Conservation (phyloP, 1,140 invertebrate genomes). For the Drosophila athabasca region DNA sequence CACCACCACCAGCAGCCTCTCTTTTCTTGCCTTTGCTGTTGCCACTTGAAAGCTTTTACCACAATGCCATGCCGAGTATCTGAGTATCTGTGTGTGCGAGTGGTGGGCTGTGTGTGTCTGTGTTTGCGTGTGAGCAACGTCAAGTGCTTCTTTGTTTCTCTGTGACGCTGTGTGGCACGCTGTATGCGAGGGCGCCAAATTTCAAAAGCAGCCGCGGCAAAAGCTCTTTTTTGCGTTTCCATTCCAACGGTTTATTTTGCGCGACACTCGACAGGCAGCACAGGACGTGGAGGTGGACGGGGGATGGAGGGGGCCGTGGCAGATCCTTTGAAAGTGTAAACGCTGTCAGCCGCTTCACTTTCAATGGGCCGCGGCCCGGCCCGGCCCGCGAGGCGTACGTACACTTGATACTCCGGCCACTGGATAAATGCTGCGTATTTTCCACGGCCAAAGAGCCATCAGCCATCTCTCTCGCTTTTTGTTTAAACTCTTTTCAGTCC, state of each 20-base stretch:
- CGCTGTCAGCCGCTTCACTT: slow-evolving; percentile 58
- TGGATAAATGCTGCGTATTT: slow-evolving; percentile 11
- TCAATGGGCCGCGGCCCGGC: too few relatives aligned
- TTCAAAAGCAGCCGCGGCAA: slow-evolving; percentile 70
- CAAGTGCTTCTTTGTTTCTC: slow-evolving; percentile 78
- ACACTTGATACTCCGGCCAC: slow-evolving; percentile 40
- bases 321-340: slow-evolving; percentile 69
- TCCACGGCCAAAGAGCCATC: neutral
- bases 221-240: slow-evolving; percentile 52
- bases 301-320: slow-evolving; percentile 4
- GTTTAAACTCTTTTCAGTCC: slow-evolving; percentile 26
- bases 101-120: slow-evolving; percentile 26
- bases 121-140: slow-evolving; percentile 42
- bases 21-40: slow-evolving; percentile 56
- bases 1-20: slow-evolving; percentile 46
- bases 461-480: slow-evolving; percentile 6
- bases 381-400: slow-evolving; percentile 32
- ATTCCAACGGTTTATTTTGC: slow-evolving; percentile 69
- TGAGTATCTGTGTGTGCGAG: slow-evolving; percentile 26
- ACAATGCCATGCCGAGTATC: slow-evolving; percentile 51
- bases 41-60: slow-evolving; percentile 80
- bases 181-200: slow-evolving; percentile 69
- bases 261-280: slow-evolving; percentile 46
- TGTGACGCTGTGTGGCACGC: slow-evolving; percentile 31
- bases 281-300: neutral